Evolutionary conservation across 2,888 invertebrate species (phyloP).

Genomic region (Drosophila acutilabella): DNA sequence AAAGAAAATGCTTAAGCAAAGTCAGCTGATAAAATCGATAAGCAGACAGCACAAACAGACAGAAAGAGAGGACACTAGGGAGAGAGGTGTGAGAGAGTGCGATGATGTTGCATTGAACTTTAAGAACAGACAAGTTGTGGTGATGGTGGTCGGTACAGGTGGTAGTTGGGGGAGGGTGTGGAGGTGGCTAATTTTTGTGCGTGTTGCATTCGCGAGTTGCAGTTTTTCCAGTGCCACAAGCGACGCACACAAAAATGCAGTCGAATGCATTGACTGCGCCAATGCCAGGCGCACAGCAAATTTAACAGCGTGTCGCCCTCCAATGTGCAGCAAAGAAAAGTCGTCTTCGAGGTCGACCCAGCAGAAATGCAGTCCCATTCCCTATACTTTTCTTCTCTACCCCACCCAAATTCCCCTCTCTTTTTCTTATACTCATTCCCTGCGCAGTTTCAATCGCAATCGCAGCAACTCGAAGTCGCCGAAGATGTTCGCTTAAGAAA

Average conservation of each 20-base stretch:
- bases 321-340: slow-evolving; percentile 36
- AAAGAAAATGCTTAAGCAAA: slow-evolving; percentile 12
- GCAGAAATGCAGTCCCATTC: slow-evolving; percentile 57
- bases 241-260: slow-evolving; percentile 74
- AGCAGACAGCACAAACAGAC: slow-evolving; percentile 6
- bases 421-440: slow-evolving; percentile 1
- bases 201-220: slow-evolving; percentile 49
- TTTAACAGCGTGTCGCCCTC: slow-evolving; percentile 29
- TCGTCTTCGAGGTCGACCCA: slow-evolving; percentile 52
- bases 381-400: background rate
- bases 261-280: slow-evolving; percentile 75
- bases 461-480: slow-evolving; percentile 55
- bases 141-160: too few relatives aligned
- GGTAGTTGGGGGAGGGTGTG: background rate
- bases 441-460: slow-evolving; percentile 51
- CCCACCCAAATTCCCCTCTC: background rate
- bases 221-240: slow-evolving; percentile 45
- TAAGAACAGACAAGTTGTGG: slow-evolving; percentile 1
- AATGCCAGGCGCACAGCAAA: slow-evolving; percentile 73
- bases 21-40: slow-evolving; percentile 64
- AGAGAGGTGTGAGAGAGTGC: background rate
- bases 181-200: slow-evolving; percentile 12
- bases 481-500: slow-evolving; percentile 77
- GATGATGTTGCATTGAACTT: slow-evolving; percentile 11
- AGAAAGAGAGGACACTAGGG: background rate